Percentiles rank a stretch among this genome's conserved stretches.
phyloP scores from a whole-genome alignment of 2,797 vertebrate species.

The Leuciscus waleckii region DNA sequence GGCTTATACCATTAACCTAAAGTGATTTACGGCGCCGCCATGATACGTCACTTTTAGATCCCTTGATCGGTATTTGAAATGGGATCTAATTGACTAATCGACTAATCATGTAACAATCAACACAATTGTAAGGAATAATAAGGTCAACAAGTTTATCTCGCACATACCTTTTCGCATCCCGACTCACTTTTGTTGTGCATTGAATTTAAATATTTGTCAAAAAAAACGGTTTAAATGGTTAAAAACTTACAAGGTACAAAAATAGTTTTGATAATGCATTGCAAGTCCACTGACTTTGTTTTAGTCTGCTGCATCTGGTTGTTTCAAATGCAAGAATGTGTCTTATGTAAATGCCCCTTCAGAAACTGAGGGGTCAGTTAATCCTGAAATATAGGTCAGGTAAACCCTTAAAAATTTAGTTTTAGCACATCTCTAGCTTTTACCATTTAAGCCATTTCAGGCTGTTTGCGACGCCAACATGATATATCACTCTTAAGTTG shows the following conservation, averaged over 20 bases:
- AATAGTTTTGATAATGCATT: background rate
- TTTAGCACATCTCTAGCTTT: background rate
- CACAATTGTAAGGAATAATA: background rate
- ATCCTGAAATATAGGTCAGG: background rate
- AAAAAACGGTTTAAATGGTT: background rate
- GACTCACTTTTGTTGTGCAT: background rate
- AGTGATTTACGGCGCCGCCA: background rate
- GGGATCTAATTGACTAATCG: background rate
- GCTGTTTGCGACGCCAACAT: background rate
- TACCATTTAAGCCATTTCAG: background rate
- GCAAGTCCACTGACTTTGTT: background rate
- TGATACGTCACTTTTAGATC: slow-evolving; percentile 11
- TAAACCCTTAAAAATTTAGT: background rate
- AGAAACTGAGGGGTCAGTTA: background rate
- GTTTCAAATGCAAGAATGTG: background rate
- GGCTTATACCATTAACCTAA: slow-evolving; percentile 25
- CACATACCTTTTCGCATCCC: background rate
- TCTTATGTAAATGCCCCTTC: background rate
- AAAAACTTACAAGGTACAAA: background rate
- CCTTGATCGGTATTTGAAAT: background rate
- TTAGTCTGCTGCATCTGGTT: background rate
- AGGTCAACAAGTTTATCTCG: background rate
- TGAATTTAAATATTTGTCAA: background rate
- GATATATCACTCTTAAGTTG: slow-evolving; percentile 18
- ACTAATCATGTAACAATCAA: background rate